Evolutionary conservation across 2,888 invertebrate species (phyloP).

Genomic region (Euzophera pinguis): DNA sequence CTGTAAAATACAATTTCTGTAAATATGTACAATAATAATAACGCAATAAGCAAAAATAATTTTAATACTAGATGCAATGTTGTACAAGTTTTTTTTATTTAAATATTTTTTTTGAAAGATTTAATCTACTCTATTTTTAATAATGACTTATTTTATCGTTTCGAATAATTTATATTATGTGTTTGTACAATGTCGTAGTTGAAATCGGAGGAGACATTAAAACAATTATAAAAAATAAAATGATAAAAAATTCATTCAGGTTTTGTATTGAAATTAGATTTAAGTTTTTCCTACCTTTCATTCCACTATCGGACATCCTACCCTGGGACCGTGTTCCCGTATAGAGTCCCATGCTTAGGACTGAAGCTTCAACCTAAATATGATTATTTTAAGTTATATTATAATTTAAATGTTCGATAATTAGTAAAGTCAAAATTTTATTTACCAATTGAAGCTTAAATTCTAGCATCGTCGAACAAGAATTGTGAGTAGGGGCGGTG

Average conservation of each 20-base stretch:
- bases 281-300: conserved; percentile 47
- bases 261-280: conserved; percentile 61
- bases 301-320: conserved; percentile 52
- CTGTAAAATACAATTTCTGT: conserved; percentile 75
- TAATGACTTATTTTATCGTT: conserved; percentile 77
- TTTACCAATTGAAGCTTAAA: conserved; percentile 40
- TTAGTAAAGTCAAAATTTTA: no score
- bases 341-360: conserved; percentile 49
- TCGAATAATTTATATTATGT: conserved; percentile 77
- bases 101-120: conserved; percentile 76
- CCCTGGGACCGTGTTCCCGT: conserved; percentile 51
- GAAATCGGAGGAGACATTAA: conserved; percentile 71
- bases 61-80: conserved; percentile 76
- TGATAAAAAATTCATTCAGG: conserved; percentile 64
- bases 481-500: conserved; percentile 63
- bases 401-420: no score
- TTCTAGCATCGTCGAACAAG: conserved; percentile 35
- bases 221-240: conserved; percentile 77
- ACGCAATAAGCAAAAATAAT: conserved; percentile 67
- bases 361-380: conserved; percentile 41
- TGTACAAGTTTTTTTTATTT: conserved; percentile 74
- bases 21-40: conserved; percentile 77
- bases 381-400: no score
- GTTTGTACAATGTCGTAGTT: conserved; percentile 75
- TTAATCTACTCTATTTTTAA: conserved; percentile 77